Evolutionary conservation across 2,888 invertebrate genomes (phyloP), one percentile per base, ranked within the genome.

Genomic region (Automeris io): DNA sequence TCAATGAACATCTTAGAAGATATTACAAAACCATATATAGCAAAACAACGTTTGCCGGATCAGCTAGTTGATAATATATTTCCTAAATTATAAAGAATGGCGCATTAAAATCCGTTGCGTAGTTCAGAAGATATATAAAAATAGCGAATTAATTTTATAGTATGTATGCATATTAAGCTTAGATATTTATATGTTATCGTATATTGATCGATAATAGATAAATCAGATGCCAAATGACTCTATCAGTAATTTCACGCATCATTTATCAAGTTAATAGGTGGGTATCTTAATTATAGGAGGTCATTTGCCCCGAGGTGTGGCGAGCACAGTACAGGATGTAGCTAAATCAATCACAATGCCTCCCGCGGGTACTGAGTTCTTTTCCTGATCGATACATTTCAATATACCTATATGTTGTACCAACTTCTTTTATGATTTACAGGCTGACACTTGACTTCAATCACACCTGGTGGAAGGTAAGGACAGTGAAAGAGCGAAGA

Each of bases 301-400:
- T 6, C 31, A 18, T 35, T 36, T 12, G 21, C 19, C 18, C n/a
- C 33, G 43, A 53, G 56, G 56, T 48, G 53, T 34, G 40, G 33
- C 45, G 40, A 16, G 56, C 50, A 45, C 23, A 37, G n/a, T n/a
- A 19, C 65, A 60, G 64, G 65, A 65, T 60, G 58, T 63, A 59
- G 59, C 61, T 59, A 60, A 60, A 59, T 60, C 48, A 48, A 50
- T 41, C 51, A 65, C 65, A 65, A 65, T 65, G 55, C 54, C 49
- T 61, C 65, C 61, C 64, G 48, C 40, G 63, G 53, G 65, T 55
- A 55, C 50, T 53, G 40, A 40, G 60, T 61, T 62, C 55, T 42
- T 53, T 62, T 62, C 64, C 63, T 56, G 54, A 54, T 57, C 51
- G 39, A 21, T 26, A 40, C 35, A 21, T 19, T 36, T 18, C 35